Evolutionary conservation across 2,797 vertebrate species (phyloP).

Genomic region (Siniperca obscura): DNA sequence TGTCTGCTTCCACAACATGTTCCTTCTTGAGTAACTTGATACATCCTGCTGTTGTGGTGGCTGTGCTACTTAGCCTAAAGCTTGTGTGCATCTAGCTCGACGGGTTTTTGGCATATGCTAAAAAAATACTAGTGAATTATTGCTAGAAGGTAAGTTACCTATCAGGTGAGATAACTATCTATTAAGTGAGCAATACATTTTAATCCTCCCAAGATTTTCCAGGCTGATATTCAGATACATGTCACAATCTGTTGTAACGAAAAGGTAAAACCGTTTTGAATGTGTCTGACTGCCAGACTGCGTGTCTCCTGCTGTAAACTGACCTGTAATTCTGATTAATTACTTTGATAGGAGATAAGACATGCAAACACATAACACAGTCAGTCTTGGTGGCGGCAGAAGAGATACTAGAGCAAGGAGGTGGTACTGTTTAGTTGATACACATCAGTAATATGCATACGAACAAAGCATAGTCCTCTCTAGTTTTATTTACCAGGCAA

Average conservation of each 20-base stretch:
- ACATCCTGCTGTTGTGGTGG: conserved; percentile 32
- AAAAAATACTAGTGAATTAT: conserved; percentile 8
- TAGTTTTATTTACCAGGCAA: background rate
- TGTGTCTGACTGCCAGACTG: conserved; percentile 35
- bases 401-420: background rate
- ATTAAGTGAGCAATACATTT: conserved; percentile 19
- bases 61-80: conserved; percentile 18
- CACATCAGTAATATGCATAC: background rate
- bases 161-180: background rate
- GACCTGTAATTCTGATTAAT: conserved; percentile 48
- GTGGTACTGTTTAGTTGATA: background rate
- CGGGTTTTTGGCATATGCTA: conserved; percentile 37
- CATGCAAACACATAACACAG: background rate
- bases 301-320: conserved; percentile 54
- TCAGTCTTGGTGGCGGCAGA: background rate
- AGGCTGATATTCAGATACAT: conserved; percentile 24
- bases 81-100: conserved; percentile 11
- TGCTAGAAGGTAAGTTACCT: conserved; percentile 11
- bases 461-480: background rate
- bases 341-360: conserved; percentile 13
- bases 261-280: conserved; percentile 34
- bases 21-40: conserved; percentile 45
- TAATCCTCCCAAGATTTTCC: conserved; percentile 4
- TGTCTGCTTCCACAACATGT: conserved; percentile 50
- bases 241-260: conserved; percentile 38